Conservation (phyloP, 2,888 invertebrate genomes). For the Dendrolimus pini region DNA sequence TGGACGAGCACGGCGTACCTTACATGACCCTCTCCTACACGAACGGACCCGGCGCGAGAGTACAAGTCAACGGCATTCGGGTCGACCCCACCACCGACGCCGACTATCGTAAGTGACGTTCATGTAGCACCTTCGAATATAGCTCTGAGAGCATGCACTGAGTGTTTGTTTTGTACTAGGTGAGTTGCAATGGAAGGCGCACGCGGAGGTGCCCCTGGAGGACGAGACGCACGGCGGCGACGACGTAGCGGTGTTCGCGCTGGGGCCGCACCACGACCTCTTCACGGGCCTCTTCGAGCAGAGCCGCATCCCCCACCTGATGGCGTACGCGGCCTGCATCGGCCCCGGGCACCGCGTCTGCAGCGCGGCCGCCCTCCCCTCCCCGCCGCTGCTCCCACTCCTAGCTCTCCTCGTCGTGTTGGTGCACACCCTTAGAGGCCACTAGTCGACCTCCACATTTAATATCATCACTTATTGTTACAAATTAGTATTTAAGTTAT, state of each 20-base stretch:
- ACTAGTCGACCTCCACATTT: not conserved
- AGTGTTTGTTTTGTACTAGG: slow-evolving; percentile 15
- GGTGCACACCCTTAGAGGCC: slow-evolving; percentile 1
- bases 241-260: slow-evolving; percentile 85
- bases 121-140: not conserved
- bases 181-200: slow-evolving; percentile 28
- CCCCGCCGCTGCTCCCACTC: slow-evolving; percentile 2
- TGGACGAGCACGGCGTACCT: slow-evolving; percentile 60
- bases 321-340: slow-evolving; percentile 83
- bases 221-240: slow-evolving; percentile 86
- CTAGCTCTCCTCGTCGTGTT: slow-evolving; percentile 1
- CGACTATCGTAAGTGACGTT: slow-evolving; percentile 31
- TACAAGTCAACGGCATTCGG: slow-evolving; percentile 72
- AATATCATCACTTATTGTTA: too few relatives aligned
- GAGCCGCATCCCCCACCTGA: slow-evolving; percentile 84
- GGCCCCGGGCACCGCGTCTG: slow-evolving; percentile 71
- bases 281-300: slow-evolving; percentile 87
- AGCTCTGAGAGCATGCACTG: not conserved
- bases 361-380: slow-evolving; percentile 8
- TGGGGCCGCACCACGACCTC: slow-evolving; percentile 83
- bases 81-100: slow-evolving; percentile 55
- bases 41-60: slow-evolving; percentile 76
- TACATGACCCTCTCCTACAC: slow-evolving; percentile 76
- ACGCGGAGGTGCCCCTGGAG: slow-evolving; percentile 71
- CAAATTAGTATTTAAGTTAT: too few relatives aligned